phyloP scores from a whole-genome alignment of 2,113 vertebrate genomes.

The Corythornis cristatus region DNA sequence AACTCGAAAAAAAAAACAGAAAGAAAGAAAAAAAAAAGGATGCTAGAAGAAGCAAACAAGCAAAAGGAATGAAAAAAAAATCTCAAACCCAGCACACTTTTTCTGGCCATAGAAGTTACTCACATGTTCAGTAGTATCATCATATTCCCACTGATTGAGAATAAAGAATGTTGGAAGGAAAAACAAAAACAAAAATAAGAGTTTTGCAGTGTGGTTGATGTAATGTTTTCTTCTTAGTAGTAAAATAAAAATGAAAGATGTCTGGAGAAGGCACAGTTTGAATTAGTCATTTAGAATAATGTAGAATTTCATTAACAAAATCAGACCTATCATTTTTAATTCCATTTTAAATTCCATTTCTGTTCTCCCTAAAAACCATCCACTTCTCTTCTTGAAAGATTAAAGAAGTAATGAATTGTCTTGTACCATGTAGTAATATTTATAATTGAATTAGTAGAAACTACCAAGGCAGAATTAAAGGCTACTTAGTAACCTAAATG shows the following conservation, averaged over 20 bases:
- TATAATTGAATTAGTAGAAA: background rate
- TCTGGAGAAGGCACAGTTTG: background rate
- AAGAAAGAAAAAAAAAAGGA: background rate
- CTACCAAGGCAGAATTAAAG: conserved; percentile 5
- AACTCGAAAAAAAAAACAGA: background rate
- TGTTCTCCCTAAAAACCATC: background rate
- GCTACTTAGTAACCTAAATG: background rate
- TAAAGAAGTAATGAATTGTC: background rate
- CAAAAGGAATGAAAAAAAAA: background rate
- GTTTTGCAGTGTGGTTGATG: conserved; percentile 54
- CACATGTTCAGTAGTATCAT: conserved; percentile 98
- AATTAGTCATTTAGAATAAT: background rate
- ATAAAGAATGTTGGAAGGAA: conserved; percentile 74
- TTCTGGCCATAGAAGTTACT: conserved; percentile 80
- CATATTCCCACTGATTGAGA: conserved; percentile 96
- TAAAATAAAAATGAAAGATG: background rate
- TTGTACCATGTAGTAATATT: background rate
- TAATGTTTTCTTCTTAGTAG: conserved; percentile 26
- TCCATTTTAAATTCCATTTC: background rate
- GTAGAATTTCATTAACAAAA: background rate
- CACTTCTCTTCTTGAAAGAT: background rate
- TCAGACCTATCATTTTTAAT: background rate
- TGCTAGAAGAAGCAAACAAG: conserved; percentile 1
- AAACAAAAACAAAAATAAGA: conserved; percentile 78
- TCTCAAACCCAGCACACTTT: conserved; percentile 10